Evolutionary conservation across 2,888 invertebrate species (phyloP).

Genomic region (Laspeyria flexula): DNA sequence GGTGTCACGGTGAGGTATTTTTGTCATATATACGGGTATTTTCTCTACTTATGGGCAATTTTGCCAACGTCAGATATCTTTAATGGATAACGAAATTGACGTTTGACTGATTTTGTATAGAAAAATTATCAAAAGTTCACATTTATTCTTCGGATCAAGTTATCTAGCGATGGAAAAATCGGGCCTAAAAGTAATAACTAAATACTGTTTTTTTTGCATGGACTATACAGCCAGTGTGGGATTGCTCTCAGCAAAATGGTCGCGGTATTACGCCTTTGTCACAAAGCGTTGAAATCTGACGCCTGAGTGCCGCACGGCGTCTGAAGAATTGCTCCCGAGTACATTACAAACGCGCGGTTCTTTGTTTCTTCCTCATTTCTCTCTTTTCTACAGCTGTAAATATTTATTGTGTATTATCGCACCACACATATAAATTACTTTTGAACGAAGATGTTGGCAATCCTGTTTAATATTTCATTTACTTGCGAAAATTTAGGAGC

Average conservation of each 20-base stretch:
- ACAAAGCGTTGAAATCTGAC: slow-evolving; percentile 51
- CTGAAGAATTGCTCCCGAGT: slow-evolving; percentile 50
- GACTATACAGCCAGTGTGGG: background rate
- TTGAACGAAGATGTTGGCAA: background rate
- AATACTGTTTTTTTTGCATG: no score
- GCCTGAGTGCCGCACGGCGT: slow-evolving; percentile 46
- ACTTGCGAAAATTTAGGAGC: background rate
- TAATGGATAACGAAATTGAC: no score
- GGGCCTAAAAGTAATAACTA: no score
- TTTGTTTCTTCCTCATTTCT: slow-evolving; percentile 43
- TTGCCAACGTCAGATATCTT: no score
- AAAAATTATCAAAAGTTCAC: no score
- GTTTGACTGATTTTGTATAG: no score
- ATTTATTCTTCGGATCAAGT: no score
- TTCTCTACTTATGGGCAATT: no score
- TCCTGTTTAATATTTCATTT: background rate
- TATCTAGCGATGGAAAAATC: no score
- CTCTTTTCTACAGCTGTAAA: slow-evolving; percentile 23
- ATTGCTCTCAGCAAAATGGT: slow-evolving; percentile 37
- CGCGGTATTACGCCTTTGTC: slow-evolving; percentile 43
- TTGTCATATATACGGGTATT: no score
- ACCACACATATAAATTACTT: slow-evolving; percentile 5
- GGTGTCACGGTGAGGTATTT: no score
- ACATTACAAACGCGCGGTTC: slow-evolving; percentile 32
- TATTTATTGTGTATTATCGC: slow-evolving; percentile 24